Conservation (phyloP, 2,797 vertebrate species). For the Tolypeutes matacus region DNA sequence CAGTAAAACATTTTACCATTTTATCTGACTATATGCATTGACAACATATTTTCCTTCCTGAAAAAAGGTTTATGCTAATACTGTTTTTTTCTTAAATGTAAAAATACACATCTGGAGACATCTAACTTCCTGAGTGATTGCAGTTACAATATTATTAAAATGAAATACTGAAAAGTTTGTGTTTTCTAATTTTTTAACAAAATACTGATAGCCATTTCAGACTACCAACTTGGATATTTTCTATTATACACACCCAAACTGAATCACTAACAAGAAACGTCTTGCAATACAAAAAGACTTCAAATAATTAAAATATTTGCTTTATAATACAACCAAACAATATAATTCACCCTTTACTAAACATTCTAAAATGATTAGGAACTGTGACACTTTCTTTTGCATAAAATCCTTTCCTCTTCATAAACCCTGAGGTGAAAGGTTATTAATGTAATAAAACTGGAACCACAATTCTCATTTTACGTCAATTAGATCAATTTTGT, state of each 20-base stretch:
- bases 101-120: slow-evolving; percentile 64
- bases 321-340: slow-evolving; percentile 76
- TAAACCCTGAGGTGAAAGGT: too few relatives aligned
- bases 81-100: slow-evolving; percentile 50
- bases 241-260: background rate
- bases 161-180: background rate
- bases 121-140: slow-evolving; percentile 76
- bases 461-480: too few relatives aligned
- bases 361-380: background rate
- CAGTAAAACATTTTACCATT: slow-evolving; percentile 70
- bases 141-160: slow-evolving; percentile 48
- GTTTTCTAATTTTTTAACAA: slow-evolving; percentile 67
- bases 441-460: too few relatives aligned
- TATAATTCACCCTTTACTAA: slow-evolving; percentile 59
- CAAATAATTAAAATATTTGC: slow-evolving; percentile 75
- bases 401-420: too few relatives aligned
- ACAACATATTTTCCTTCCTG: slow-evolving; percentile 45
- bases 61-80: slow-evolving; percentile 29
- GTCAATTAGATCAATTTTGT: too few relatives aligned
- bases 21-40: slow-evolving; percentile 49
- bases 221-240: slow-evolving; percentile 53
- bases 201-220: slow-evolving; percentile 74
- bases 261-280: slow-evolving; percentile 41
- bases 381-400: too few relatives aligned
- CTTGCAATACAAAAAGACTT: slow-evolving; percentile 77